Percentiles rank a stretch among this genome's conserved stretches.
These are phyloP conservation scores for Magallana ariakensis DNA, from an alignment of 1,140 invertebrate genomes.

Conservation along the genomic window DNA sequence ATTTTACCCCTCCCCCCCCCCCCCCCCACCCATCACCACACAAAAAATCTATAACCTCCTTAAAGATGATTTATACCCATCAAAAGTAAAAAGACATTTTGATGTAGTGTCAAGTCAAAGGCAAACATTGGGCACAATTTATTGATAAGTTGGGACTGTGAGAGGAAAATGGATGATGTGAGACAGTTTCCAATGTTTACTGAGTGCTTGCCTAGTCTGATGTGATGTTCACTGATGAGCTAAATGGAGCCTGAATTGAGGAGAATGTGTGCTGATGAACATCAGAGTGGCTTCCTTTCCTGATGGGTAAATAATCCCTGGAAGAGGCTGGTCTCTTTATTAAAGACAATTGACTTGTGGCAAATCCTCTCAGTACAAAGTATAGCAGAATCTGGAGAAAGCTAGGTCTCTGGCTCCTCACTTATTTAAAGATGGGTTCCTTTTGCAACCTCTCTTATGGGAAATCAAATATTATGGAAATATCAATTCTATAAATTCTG, in stretches of 20 bases:
- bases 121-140: conserved; percentile 4
- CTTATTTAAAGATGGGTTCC: no score
- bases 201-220: neutral
- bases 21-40: no score
- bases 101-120: conserved; percentile 33
- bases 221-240: neutral
- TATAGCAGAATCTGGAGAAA: no score
- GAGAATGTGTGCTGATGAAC: conserved; percentile 1
- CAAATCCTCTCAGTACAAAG: conserved; percentile 21
- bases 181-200: neutral
- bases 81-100: conserved; percentile 31
- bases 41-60: conserved; percentile 10
- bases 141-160: neutral
- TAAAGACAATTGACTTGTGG: neutral
- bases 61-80: conserved; percentile 3
- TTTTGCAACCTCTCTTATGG: no score
- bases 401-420: no score
- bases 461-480: no score
- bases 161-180: neutral
- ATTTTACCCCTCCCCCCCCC: no score
- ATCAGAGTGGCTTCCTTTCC: conserved; percentile 1
- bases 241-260: conserved; percentile 19
- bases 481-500: no score
- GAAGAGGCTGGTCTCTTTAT: neutral
- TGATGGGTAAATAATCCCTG: conserved; percentile 32